phyloP scores from a whole-genome alignment of 2,888 invertebrate species.

The Acanthosepion lycidas region DNA sequence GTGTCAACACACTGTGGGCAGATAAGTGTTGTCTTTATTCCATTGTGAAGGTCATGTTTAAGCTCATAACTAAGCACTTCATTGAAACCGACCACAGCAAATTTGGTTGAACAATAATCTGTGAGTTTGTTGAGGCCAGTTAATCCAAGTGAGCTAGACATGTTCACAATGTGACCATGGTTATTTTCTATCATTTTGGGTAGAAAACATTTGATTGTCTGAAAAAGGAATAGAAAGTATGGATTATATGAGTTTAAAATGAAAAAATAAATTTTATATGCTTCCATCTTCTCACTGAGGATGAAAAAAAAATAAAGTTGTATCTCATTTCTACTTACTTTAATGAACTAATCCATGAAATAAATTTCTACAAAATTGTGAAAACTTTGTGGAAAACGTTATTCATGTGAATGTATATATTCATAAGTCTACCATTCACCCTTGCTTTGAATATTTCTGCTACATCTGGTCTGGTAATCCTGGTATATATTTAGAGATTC shows the following conservation, averaged over 20 bases:
- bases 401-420: no score
- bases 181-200: slow-evolving; percentile 90
- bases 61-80: slow-evolving; percentile 83
- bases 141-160: slow-evolving; percentile 91
- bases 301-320: no score
- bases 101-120: slow-evolving; percentile 94
- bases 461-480: no score
- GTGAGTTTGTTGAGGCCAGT: slow-evolving; percentile 78
- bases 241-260: background rate
- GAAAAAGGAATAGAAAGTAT: slow-evolving; percentile 69
- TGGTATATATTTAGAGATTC: no score
- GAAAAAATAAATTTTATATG: no score
- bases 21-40: slow-evolving; percentile 89
- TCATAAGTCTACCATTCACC: no score
- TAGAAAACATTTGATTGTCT: slow-evolving; percentile 94
- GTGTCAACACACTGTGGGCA: slow-evolving; percentile 97
- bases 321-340: no score
- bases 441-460: no score
- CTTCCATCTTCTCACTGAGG: no score
- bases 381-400: no score
- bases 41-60: slow-evolving; percentile 74
- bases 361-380: no score
- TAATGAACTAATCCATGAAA: no score
- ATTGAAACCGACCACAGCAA: slow-evolving; percentile 92
- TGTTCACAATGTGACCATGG: slow-evolving; percentile 93